Evolutionary conservation across 2,888 invertebrate species (phyloP), one percentile per base, ranked within the genome.

Genomic region (Lutraria lutraria): DNA sequence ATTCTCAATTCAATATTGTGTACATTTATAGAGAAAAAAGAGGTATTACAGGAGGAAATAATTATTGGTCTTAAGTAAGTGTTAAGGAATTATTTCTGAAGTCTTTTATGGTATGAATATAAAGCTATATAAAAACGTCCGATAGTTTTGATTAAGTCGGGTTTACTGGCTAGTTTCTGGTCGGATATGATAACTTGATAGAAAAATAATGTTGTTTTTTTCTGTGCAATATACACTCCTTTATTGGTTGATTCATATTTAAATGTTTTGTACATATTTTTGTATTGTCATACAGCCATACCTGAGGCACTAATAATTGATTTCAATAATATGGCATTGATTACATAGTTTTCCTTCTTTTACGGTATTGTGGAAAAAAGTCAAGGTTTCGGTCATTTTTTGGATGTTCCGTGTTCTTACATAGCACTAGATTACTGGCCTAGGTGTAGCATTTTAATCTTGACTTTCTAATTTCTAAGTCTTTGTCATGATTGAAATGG

Each of bases 151-250:
- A 43, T 43, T 4, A 43, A 43, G 8, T 43, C 43, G 8, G 8
- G n/a, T n/a, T n/a, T 43, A 43, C 43, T 8, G 8, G 43, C 43
- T 43, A 43, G 43, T 43, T 43, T 43, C 43, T 43, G 43, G 43
- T 43, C 43, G 43, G 43, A 43, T 43, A 43, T 43, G 8, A 4
- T 43, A 43, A 56, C 19, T 56, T 16, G 56, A 56, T 56, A 19
- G 13, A 19, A 56, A 13, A 56, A 56, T 16, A 13, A 12, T 19
- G 19, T 16, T 56, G 3, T 16, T 56, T 56, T 68, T 68, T 68
- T n/a, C n/a, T 68, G 63, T 68, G 63, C 63, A 68, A 68, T 68
- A 68, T 25, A 68, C 63, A 68, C n/a, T 68, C 63, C 25, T n/a
- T n/a, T 8, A 56, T 56, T 56, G 25, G 25, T 68, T 68, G 63